These are phyloP conservation scores for Caenorhabditis sp. DNA, from an alignment of 2,888 invertebrate species.

Conservation along the genomic window DNA sequence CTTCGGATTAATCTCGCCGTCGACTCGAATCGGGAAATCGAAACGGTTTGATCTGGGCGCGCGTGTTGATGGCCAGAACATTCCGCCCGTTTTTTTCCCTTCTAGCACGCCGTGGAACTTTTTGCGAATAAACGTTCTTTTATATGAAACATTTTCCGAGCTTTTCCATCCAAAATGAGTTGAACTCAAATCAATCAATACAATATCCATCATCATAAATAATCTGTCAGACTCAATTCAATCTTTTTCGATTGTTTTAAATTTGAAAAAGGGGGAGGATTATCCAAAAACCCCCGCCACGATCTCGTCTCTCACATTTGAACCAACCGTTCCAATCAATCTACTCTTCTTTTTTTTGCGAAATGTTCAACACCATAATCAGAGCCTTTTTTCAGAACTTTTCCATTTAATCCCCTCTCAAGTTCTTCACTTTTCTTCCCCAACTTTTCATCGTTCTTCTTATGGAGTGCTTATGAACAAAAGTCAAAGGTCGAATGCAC, in stretches of 20 bases:
- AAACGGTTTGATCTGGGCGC: conserved; percentile 43
- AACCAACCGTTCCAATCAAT: conserved; percentile 50
- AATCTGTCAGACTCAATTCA: conserved; percentile 8
- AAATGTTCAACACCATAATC: conserved; percentile 37
- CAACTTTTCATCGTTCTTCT: not conserved
- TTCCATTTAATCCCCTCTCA: conserved; percentile 2
- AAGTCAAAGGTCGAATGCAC: conserved; percentile 8
- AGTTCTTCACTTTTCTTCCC: conserved; percentile 3
- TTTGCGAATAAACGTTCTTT: no score
- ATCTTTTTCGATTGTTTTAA: conserved; percentile 17
- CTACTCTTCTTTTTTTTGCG: conserved; percentile 5
- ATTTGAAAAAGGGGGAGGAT: conserved; percentile 35
- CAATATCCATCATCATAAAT: not conserved
- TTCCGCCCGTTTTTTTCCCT: conserved; percentile 28
- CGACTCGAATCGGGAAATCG: conserved; percentile 1
- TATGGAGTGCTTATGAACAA: conserved; percentile 50
- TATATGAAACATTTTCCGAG: no score
- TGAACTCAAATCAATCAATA: conserved; percentile 7
- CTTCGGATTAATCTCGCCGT: conserved; percentile 28
- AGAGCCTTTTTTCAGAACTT: conserved; percentile 21
- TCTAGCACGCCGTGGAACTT: no score
- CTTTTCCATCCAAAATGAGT: no score
- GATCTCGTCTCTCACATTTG: conserved; percentile 21
- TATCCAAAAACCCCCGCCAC: no score
- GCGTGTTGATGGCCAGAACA: conserved; percentile 33